Base-by-base conservation (phyloP, 2,888 invertebrate genomes). In the Trileptium ribeirensis region DNA sequence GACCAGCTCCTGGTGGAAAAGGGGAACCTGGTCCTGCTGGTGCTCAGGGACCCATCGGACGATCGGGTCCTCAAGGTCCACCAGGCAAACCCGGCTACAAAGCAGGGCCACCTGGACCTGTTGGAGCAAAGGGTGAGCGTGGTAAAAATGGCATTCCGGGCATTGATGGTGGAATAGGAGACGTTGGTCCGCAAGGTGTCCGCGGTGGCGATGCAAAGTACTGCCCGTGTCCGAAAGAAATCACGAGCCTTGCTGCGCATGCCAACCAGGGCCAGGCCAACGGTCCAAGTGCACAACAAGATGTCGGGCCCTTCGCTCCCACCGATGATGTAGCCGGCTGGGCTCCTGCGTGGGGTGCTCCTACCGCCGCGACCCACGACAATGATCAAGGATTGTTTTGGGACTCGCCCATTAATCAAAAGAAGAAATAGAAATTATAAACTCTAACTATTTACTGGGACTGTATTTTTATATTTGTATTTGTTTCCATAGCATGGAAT, bases 151-250 rank as follows among this genome's bases (percentile, higher is more conserved):
- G 77, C 3, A 38, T 75, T 38, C 77, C 77, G n/a, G 77, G 77
- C 3, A 75, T 39, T 37, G 77, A 75, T 39, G 77, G 77, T 38
- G 37, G n/a, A 2, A 75, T 24, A n/a, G 77, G 77, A 3, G 29
- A 33, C n/a, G n/a, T 37, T n/a, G 77, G 77, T 8, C 38, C 36
- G 2, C 37, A 2, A 8, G 77, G 77, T n/a, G 77, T 75, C n/a
- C n/a, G 37, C 2, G 77, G 77, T 3, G 77, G 77, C 15, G 77
- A 75, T 36, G 77, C 77, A 8, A 75, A 75, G n/a, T 75, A 75
- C n/a, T 75, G 77, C 39, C 77, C 77, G n/a, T 75, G 77, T 38
- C 77, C 77, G 34, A 75, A 75, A 38, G 77, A 75, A 75, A 75
- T 75, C 15, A 38, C 38, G n/a, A 36, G 36, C 24, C 77, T 75